These are phyloP conservation scores for Spodoptera littoralis DNA, from an alignment of 2,888 invertebrate genomes.

Conservation along the genomic window DNA sequence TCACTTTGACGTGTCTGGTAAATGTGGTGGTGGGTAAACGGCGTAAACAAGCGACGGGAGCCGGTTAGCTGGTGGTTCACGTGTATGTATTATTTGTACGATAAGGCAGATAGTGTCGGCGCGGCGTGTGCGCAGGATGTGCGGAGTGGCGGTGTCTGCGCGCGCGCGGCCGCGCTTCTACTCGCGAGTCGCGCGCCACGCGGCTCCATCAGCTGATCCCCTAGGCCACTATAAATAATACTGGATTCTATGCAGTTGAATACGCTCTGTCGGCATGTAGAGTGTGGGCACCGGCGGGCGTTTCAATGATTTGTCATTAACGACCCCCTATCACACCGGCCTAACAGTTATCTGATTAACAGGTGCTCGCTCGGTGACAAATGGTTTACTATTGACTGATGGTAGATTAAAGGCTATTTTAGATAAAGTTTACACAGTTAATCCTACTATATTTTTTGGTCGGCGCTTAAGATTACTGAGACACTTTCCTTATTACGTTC, in stretches of 20 bases:
- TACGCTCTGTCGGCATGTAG: conserved; percentile 9
- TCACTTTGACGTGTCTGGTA: conserved; percentile 57
- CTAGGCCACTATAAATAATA: conserved; percentile 88
- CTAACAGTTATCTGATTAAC: conserved; percentile 19
- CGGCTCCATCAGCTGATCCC: conserved; percentile 81
- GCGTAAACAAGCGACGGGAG: conserved; percentile 71
- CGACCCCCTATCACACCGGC: conserved; percentile 21
- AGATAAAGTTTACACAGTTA: conserved; percentile 41
- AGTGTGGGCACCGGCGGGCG: conserved; percentile 9
- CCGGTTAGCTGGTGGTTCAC: conserved; percentile 73
- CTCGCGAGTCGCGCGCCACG: conserved; percentile 48
- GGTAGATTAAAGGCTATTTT: conserved; percentile 29
- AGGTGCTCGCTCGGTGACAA: conserved; percentile 5
- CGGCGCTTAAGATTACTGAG: conserved; percentile 15
- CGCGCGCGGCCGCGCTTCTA: conserved; percentile 45
- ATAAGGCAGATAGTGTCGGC: conserved; percentile 58
- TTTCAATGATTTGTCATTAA: conserved; percentile 21
- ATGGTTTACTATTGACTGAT: conserved; percentile 17
- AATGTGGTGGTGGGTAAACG: conserved; percentile 60
- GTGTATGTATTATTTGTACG: conserved; percentile 67
- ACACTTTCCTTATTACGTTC: neutral
- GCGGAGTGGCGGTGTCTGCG: conserved; percentile 47
- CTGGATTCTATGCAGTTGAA: conserved; percentile 77
- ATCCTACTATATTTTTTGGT: conserved; percentile 24
- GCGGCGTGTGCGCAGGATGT: conserved; percentile 59